Base-by-base conservation (phyloP, 2,888 invertebrate genomes). In the Drosophila nr. medialis region DNA sequence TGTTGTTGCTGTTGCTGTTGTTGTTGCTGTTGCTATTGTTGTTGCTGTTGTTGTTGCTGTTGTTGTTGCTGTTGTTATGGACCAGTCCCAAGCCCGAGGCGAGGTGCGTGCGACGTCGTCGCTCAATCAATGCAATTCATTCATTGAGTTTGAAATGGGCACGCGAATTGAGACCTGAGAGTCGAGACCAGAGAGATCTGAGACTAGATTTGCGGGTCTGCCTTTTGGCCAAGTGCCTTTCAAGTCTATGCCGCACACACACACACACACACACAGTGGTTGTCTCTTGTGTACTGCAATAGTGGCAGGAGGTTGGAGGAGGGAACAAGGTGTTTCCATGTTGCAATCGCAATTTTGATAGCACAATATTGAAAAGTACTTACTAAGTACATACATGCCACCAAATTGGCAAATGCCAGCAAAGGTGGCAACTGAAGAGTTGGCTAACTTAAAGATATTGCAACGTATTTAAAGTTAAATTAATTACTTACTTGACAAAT, bases 51-150 rank as follows among this genome's bases (percentile, higher is more conserved):
- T 24, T 24, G 24, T 0, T 40, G 48, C 36, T 50, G 67, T 29
- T 72, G 40, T 34, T 58, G 18, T 18, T 42, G 49, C 34, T 53
- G 70, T 15, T 24, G 21, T 24, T 45, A 21, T 61, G 61, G 48
- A 53, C 56, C 71, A 69, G 72, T 80, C 53, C 3, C 30, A 24
- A 38, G 42, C 59, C 66, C 45, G 60, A 42, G 64, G 78, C 68
- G 67, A 70, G 77, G 87, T 86, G 85, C 85, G 88, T 89, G 89
- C 73, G 74, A 61, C 60, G 64, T 67, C 63, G 64, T 73, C 87
- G 79, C 81, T 86, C 90, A 89, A 89, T 86, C 90, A 89, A 87
- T 87, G 83, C 90, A 86, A 89, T 86, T 86, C 90, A 86, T 86
- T 89, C 85, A 86, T 86, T 77, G 83, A 82, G 73, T 71, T 63